Evolutionary conservation across 2,888 invertebrate species (phyloP).

Genomic region (Bellardia bayeri): DNA sequence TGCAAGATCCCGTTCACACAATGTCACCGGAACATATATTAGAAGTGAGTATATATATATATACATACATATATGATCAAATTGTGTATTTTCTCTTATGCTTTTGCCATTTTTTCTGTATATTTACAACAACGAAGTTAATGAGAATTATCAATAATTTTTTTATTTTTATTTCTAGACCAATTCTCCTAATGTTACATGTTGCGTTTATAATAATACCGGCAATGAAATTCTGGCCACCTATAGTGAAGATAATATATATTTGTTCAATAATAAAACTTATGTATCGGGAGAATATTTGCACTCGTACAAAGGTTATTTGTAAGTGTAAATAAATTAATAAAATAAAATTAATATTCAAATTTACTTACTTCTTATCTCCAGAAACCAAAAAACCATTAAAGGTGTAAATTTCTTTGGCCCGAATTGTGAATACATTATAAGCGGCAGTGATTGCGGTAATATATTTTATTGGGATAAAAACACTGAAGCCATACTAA

Average conservation of each 20-base stretch:
- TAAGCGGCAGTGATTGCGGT: constrained; percentile 97
- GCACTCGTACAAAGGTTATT: constrained; percentile 88
- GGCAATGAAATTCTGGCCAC: constrained; percentile 96
- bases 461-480: constrained; percentile 96
- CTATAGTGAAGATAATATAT: constrained; percentile 97
- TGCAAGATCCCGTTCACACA: constrained; percentile 85
- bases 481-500: constrained; percentile 93
- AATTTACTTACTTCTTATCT: neutral
- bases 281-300: constrained; percentile 84
- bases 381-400: constrained; percentile 89
- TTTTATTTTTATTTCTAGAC: constrained; percentile 70
- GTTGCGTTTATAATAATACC: constrained; percentile 95
- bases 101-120: too few relatives aligned
- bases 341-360: neutral
- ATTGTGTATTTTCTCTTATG: neutral
- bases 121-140: too few relatives aligned
- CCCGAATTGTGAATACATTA: constrained; percentile 93
- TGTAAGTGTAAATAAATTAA: constrained; percentile 77
- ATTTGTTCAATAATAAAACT: constrained; percentile 90
- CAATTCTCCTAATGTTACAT: constrained; percentile 89
- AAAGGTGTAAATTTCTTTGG: constrained; percentile 98
- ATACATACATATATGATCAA: neutral
- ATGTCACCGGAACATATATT: constrained; percentile 86
- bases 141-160: neutral
- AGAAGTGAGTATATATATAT: constrained; percentile 75